phyloP scores from a whole-genome alignment of 2,888 invertebrate species.

The Paralinhomoeus sp. region DNA sequence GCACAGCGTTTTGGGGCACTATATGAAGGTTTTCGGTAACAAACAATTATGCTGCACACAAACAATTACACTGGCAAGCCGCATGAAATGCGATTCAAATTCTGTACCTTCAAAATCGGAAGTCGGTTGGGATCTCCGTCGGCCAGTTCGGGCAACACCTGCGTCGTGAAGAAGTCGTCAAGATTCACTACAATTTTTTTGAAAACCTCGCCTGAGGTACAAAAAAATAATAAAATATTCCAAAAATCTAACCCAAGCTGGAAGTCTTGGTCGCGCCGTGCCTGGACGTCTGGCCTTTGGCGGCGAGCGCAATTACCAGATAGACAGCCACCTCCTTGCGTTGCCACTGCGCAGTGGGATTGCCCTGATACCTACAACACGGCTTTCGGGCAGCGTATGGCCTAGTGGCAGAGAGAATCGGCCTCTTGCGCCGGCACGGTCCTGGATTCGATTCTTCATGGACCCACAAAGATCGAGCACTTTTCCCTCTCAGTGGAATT shows the following conservation, averaged over 20 bases:
- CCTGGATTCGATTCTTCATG: too few relatives aligned
- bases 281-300: constrained; percentile 61
- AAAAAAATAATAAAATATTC: too few relatives aligned
- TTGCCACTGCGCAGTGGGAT: constrained; percentile 59
- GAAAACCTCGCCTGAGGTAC: neutral
- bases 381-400: too few relatives aligned
- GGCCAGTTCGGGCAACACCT: constrained; percentile 63
- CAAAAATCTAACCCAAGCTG: constrained; percentile 8
- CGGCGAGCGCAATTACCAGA: constrained; percentile 76
- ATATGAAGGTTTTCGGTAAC: too few relatives aligned
- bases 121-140: constrained; percentile 25
- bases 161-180: constrained; percentile 60
- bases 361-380: constrained; percentile 41
- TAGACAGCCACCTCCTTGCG: constrained; percentile 71
- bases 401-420: too few relatives aligned
- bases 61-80: too few relatives aligned
- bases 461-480: too few relatives aligned
- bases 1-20: too few relatives aligned
- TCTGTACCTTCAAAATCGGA: constrained; percentile 7
- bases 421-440: too few relatives aligned
- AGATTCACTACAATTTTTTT: constrained; percentile 56
- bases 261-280: constrained; percentile 19
- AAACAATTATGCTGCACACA: too few relatives aligned
- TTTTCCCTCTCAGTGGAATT: too few relatives aligned
- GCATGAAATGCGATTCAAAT: too few relatives aligned